Evolutionary conservation across 1,140 invertebrate species (phyloP).

Genomic region (Mycetomoellerius zeteki): DNA sequence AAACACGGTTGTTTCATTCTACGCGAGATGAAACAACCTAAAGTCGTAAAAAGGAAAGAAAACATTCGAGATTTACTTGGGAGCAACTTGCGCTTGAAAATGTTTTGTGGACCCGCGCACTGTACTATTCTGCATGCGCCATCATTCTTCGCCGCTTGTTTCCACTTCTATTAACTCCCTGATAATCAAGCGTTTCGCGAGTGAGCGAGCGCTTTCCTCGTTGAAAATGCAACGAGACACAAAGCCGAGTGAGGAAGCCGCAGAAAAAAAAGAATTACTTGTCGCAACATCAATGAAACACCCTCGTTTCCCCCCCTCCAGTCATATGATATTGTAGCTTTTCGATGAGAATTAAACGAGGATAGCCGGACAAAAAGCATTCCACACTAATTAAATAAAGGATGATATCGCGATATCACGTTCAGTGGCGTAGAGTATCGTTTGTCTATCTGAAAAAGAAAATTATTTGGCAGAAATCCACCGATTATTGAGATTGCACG

Average conservation of each 20-base stretch:
- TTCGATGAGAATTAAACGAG: neutral
- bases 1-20: slow-evolving; percentile 1
- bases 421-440: neutral
- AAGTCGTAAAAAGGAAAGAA: neutral
- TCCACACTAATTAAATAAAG: slow-evolving; percentile 37
- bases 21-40: slow-evolving; percentile 8
- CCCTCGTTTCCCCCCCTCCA: neutral
- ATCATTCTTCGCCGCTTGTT: slow-evolving; percentile 15
- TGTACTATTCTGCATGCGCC: neutral
- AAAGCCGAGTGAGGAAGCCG: neutral
- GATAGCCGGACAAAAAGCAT: neutral
- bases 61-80: slow-evolving; percentile 39
- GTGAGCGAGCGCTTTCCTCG: neutral
- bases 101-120: neutral
- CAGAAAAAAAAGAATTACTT: neutral
- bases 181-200: slow-evolving; percentile 43
- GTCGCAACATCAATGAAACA: neutral
- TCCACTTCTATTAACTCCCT: slow-evolving; percentile 45
- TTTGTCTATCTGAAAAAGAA: neutral
- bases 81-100: slow-evolving; percentile 14
- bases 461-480: neutral
- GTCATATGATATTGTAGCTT: neutral
- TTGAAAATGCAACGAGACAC: slow-evolving; percentile 18
- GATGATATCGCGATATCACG: neutral
- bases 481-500: neutral